Base-by-base conservation (phyloP, 2,113 vertebrate genomes). In the Hemiscyllium ocellatum region DNA sequence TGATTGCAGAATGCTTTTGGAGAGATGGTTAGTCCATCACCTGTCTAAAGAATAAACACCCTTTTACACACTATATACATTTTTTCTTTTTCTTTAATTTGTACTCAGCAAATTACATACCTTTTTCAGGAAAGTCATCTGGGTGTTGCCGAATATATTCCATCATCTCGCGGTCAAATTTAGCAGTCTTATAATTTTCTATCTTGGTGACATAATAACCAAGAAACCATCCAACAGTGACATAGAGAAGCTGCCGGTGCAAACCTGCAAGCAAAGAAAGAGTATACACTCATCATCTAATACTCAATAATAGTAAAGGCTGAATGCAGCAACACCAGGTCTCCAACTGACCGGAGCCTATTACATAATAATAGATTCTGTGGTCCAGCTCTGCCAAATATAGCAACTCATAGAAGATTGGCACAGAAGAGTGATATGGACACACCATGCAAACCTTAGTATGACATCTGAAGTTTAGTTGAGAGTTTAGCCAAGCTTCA, bases 181-280 rank as follows among this genome's bases (percentile, higher is more conserved):
- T 97, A 96, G 99, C 98, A 0, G 97, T 95, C 0, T 96, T 0
- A 96, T 98, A 99, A 0, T 98, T 97, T 4, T 97, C 96, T 3
- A 97, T 96, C 96, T 98, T 99, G 0, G 96, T 56, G 0, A 98
- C 0, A 47, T 98, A 98, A 97, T 99, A 99, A 10, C 99, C 99
- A 24, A 97, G 8, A 95, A 98, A 98, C 97, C 98, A 98, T 0
- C 98, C 98, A 95, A 98, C 70, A 0, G 97, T 98, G 7, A 97
- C 0, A 0, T 97, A 29, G 0, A 99, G 97, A 69, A 98, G 0
- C 95, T 99, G 99, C 13, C 99, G 98, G 96, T 99, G 99, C 37
- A 98, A 80, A 95, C 99, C 99, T 99, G 96, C 76, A 96, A 68
- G n/a, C 2, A 52, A 95, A 78, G 3, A n/a, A 24, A 83, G 78